Evolutionary conservation across 2,797 vertebrate genomes (phyloP), one percentile per base, ranked within the genome.

Genomic region (Myotis pilosus): DNA sequence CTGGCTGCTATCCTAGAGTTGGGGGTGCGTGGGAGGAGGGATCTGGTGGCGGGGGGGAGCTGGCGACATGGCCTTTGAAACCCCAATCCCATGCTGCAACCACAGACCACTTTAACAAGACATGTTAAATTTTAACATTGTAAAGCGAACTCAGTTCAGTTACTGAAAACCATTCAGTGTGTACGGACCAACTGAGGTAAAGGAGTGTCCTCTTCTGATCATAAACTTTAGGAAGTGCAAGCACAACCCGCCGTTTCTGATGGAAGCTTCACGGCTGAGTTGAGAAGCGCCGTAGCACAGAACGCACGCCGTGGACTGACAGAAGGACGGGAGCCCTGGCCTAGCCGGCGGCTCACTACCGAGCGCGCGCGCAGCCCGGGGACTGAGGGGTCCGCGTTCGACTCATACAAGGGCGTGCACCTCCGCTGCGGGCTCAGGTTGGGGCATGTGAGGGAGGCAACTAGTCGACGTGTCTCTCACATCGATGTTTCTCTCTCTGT

Each of bases 301-400:
- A 38, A 8, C 10, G 12, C 9, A n/a, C 6, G 2, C 0, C 1
- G 0, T 15, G 4, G 53, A 4, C 8, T 4, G 10, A 23, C 22
- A 57, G 55, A 57, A 10, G 55, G 22, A 23, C 55, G 10, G 55
- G 8, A 23, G 53, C 53, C 36, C 36, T 36, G 36, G 36, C 55
- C 55, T 23, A 1, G 22, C 9, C 22, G 19, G 55, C 1, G 55
- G 55, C 55, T 57, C 55, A 10, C 55, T 57, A 3, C 22, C 4
- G 55, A 57, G 55, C 5, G 22, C 22, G 20, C n/a, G n/a, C 36
- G 8, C 20, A 23, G 22, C 53, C 20, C 20, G 8, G 53, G 19
- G 20, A 53, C 53, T 1, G 53, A 22, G 53, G 53, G 53, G 22
- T 23, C 55, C 55, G 3, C 8, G 55, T 57, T 57, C 9, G 8